These are phyloP conservation scores for Craniophora ligustri DNA, from an alignment of 2,888 invertebrate genomes.

Conservation along the genomic window DNA sequence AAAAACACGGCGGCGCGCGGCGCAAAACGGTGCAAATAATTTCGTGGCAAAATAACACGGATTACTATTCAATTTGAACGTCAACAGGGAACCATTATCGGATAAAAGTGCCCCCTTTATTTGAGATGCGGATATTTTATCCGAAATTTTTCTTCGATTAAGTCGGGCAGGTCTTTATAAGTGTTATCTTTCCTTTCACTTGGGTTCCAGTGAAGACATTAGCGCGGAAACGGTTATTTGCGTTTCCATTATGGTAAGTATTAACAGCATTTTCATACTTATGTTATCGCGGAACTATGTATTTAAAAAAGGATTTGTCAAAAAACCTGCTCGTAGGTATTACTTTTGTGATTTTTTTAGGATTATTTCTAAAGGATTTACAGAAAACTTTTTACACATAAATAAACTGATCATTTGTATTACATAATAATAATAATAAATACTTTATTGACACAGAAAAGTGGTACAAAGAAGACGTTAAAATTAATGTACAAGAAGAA, in stretches of 20 bases:
- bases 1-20: slow-evolving; percentile 16
- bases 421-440: no score
- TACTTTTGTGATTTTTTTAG: no score
- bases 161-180: slow-evolving; percentile 1
- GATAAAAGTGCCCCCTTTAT: slow-evolving; percentile 17
- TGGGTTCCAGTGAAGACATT: slow-evolving; percentile 12
- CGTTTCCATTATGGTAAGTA: slow-evolving; percentile 6
- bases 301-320: no score
- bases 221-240: slow-evolving; percentile 5
- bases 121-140: slow-evolving; percentile 22
- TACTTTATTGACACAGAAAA: no score
- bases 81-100: slow-evolving; percentile 39
- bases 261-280: background rate
- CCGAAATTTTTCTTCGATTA: slow-evolving; percentile 17
- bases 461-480: no score
- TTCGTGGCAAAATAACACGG: slow-evolving; percentile 21
- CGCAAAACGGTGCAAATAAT: slow-evolving; percentile 37
- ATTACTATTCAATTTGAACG: slow-evolving; percentile 42
- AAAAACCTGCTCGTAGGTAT: no score
- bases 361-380: no score
- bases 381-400: no score
- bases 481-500: no score
- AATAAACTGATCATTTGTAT: no score
- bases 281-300: background rate
- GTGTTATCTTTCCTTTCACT: slow-evolving; percentile 21